Conservation (phyloP, 2,113 vertebrate genomes). For the Onychostoma macrolepis region DNA sequence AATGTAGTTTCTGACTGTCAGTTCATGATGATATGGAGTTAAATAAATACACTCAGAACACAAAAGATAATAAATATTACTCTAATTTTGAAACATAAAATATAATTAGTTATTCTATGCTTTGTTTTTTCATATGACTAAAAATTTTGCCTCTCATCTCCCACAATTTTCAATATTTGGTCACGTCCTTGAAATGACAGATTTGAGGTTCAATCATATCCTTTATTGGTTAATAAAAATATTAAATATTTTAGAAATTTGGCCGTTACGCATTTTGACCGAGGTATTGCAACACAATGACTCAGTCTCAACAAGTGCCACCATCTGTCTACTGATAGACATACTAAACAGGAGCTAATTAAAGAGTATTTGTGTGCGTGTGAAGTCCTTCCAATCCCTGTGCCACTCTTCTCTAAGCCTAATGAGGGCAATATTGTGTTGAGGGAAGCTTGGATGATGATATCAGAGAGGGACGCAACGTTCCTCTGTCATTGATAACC, state of each 20-base stretch:
- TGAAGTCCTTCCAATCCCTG: conserved; percentile 47
- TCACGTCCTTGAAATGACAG: neutral
- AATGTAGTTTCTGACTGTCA: neutral
- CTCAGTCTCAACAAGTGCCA: conserved; percentile 65
- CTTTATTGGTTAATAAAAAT: conserved; percentile 1
- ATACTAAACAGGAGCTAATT: conserved; percentile 61
- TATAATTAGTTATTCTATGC: too few species aligned
- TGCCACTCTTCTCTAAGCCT: conserved; percentile 57
- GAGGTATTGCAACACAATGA: conserved; percentile 42
- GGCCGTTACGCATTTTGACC: conserved; percentile 3
- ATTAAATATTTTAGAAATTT: neutral
- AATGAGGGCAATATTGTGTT: conserved; percentile 60
- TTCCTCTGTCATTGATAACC: conserved; percentile 45
- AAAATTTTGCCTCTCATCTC: neutral
- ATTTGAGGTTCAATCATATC: neutral
- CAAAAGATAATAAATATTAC: neutral
- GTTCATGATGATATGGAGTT: neutral
- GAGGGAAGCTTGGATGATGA: conserved; percentile 49
- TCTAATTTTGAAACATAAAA: neutral
- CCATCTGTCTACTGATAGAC: conserved; percentile 70
- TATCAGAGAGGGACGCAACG: conserved; percentile 49
- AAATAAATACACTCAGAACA: neutral
- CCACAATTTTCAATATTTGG: neutral
- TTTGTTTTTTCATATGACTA: neutral
- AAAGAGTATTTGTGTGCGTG: conserved; percentile 53